These are phyloP conservation scores for Melipona bicolor DNA, from an alignment of 2,888 invertebrate species.

Conservation along the genomic window DNA sequence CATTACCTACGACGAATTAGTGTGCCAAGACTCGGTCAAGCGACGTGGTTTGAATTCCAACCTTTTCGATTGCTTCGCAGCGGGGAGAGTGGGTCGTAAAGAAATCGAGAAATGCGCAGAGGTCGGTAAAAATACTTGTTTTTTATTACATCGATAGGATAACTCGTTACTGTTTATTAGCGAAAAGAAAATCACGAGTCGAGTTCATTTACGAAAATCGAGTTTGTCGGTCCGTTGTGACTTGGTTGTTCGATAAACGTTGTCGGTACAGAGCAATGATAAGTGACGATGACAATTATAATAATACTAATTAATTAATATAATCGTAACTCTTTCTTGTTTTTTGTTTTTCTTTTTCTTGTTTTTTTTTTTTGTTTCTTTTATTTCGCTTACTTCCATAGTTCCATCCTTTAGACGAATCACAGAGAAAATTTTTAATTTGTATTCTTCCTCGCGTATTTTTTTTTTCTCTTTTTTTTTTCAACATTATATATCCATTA, in stretches of 20 bases:
- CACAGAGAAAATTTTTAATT: constrained; percentile 80
- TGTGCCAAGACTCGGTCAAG: too few species aligned
- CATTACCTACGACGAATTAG: too few species aligned
- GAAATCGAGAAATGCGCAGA: constrained; percentile 38
- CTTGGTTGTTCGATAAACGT: constrained; percentile 55
- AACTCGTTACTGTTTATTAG: constrained; percentile 74
- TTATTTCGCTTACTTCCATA: constrained; percentile 33
- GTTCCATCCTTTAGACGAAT: constrained; percentile 74
- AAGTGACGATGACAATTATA: constrained; percentile 59
- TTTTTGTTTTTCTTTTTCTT: constrained; percentile 21
- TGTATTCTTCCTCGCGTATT: constrained; percentile 63
- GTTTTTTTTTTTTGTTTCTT: constrained; percentile 4
- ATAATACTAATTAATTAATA: constrained; percentile 61
- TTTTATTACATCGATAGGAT: constrained; percentile 76
- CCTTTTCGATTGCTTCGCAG: not conserved
- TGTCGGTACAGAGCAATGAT: constrained; percentile 54
- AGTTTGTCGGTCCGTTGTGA: constrained; percentile 62
- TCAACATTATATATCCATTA: constrained; percentile 68
- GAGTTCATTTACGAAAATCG: constrained; percentile 64
- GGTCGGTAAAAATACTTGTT: constrained; percentile 76
- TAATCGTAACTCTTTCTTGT: constrained; percentile 56
- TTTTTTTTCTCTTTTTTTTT: not conserved
- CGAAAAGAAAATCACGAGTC: constrained; percentile 75
- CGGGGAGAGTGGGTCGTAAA: not conserved
- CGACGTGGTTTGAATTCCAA: not conserved